A percentile compares a stretch with the other conserved stretches of the same genome.
These are phyloP conservation scores for Apamea epomidion DNA, from an alignment of 2,888 invertebrate genomes.

Conservation along the genomic window DNA sequence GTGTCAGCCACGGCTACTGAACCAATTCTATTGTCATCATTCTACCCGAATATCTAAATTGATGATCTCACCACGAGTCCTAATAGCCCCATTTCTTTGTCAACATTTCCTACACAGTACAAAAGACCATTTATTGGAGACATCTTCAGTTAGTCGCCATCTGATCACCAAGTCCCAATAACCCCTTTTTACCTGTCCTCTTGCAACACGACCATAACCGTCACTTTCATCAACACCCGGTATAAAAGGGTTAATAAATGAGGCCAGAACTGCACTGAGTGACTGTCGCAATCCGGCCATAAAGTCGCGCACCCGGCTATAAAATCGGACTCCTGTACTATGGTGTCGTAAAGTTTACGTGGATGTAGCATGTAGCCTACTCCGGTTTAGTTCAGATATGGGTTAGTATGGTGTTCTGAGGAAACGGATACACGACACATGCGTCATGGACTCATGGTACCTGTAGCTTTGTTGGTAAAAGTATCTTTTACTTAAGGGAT, in stretches of 20 bases:
- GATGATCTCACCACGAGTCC: slow-evolving; percentile 4
- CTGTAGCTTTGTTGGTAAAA: not conserved
- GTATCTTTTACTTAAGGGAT: not conserved
- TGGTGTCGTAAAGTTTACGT: slow-evolving; percentile 54
- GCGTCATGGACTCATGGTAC: not conserved
- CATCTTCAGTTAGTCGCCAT: not conserved
- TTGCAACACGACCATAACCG: slow-evolving; percentile 11
- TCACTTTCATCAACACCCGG: slow-evolving; percentile 9
- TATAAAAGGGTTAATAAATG: slow-evolving; percentile 44
- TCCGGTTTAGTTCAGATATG: slow-evolving; percentile 49
- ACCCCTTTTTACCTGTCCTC: slow-evolving; percentile 19
- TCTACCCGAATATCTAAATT: slow-evolving; percentile 6
- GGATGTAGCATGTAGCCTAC: slow-evolving; percentile 49
- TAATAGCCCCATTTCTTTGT: slow-evolving; percentile 26
- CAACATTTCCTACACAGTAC: not conserved
- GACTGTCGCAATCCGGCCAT: slow-evolving; percentile 49
- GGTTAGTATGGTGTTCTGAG: slow-evolving; percentile 47
- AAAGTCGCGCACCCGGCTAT: slow-evolving; percentile 32
- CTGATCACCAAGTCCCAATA: not conserved
- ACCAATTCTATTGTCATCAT: slow-evolving; percentile 27
- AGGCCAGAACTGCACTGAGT: slow-evolving; percentile 42
- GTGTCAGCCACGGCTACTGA: not conserved
- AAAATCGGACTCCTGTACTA: slow-evolving; percentile 44
- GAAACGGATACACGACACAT: slow-evolving; percentile 30
- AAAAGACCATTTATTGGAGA: not conserved